These are phyloP conservation scores for Panthera tigris DNA, from an alignment of 2,113 vertebrate genomes.

Conservation along the genomic window DNA sequence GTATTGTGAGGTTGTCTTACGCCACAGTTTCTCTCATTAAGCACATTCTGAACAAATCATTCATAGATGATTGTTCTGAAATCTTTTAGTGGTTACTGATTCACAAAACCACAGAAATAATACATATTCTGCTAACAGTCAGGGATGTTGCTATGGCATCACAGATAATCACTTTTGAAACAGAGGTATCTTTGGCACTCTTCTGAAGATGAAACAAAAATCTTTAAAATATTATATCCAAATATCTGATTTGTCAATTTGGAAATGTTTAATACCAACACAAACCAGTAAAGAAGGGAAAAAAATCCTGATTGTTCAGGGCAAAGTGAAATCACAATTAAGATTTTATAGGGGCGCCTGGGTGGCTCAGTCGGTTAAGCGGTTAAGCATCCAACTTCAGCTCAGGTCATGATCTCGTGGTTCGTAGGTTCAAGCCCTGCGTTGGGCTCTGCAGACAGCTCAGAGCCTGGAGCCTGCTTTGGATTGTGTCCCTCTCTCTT, in stretches of 20 bases:
- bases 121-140: slow-evolving; percentile 49
- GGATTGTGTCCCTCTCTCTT: too few relatives aligned
- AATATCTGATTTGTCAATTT: slow-evolving; percentile 47
- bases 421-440: too few relatives aligned
- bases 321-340: slow-evolving; percentile 63
- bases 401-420: too few relatives aligned
- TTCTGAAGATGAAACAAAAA: not conserved
- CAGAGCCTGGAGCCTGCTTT: too few relatives aligned
- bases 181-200: not conserved
- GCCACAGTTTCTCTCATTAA: slow-evolving; percentile 58
- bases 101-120: slow-evolving; percentile 74
- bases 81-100: slow-evolving; percentile 67
- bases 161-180: slow-evolving; percentile 36
- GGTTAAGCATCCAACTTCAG: too few relatives aligned
- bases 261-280: not conserved
- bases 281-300: not conserved
- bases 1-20: slow-evolving; percentile 30
- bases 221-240: slow-evolving; percentile 54
- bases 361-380: too few relatives aligned
- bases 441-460: too few relatives aligned
- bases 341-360: not conserved
- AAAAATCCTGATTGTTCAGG: slow-evolving; percentile 47
- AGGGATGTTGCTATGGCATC: slow-evolving; percentile 28
- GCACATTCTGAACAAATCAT: slow-evolving; percentile 68
- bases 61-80: slow-evolving; percentile 51